Evolutionary conservation across 2,888 invertebrate species (phyloP).

Genomic region (Sympetrum striolatum): DNA sequence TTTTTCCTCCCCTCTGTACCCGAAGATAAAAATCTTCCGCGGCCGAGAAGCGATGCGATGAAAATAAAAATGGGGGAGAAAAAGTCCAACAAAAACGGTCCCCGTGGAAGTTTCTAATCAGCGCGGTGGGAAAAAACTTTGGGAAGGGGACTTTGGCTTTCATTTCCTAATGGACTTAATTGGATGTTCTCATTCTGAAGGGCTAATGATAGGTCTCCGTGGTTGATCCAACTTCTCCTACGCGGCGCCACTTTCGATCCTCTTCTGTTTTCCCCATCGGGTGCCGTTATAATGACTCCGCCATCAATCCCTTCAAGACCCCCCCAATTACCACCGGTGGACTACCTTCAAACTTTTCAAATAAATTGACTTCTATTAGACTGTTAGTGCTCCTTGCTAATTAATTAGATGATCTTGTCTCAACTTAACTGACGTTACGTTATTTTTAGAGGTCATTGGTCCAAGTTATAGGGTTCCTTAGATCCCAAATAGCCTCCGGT

Average conservation of each 20-base stretch:
- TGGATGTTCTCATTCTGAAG: not conserved
- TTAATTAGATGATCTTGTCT: slow-evolving; percentile 1
- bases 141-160: not conserved
- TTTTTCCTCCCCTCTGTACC: not conserved
- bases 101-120: not conserved
- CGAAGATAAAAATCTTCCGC: not conserved
- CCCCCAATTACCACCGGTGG: not conserved
- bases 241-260: not conserved
- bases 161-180: slow-evolving; percentile 22
- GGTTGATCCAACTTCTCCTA: not conserved
- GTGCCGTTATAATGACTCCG: not conserved
- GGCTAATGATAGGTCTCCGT: not conserved
- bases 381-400: slow-evolving; percentile 30
- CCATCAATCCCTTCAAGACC: not conserved
- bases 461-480: not conserved
- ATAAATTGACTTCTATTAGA: slow-evolving; percentile 41
- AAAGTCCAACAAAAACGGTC: not conserved
- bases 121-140: not conserved
- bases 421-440: not conserved
- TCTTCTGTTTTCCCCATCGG: not conserved
- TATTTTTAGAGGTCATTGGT: not conserved
- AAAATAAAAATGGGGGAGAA: not conserved
- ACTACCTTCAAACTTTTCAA: not conserved
- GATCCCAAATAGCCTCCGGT: too few species aligned
- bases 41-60: not conserved